Base-by-base conservation (phyloP, 2,113 vertebrate species). In the Centropus bengalensis region DNA sequence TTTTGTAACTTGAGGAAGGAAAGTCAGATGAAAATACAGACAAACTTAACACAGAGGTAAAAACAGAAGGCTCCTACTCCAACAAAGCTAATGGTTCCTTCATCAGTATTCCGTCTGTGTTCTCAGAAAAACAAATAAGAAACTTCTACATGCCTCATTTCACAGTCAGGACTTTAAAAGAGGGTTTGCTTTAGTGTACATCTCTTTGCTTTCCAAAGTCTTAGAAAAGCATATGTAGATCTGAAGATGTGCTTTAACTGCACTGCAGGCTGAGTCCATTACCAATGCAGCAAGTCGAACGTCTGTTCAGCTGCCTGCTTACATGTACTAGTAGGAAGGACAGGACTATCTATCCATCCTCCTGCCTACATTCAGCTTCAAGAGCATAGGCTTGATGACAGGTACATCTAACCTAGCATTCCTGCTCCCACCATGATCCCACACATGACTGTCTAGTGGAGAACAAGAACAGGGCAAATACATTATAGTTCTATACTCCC, bases 261-360 rank as follows among this genome's bases (percentile, higher is more conserved):
- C 54, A 51, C 32, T 27, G 11, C 58, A 42, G 49, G n/a, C 58
- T 21, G n/a, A 20, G 13, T 40, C 45, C 13, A 9, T 12, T 12
- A 66, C 22, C 42, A 66, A 12, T 3, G 3, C 38, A 33, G 26
- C 30, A 54, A 64, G 44, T 13, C 74, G 15, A 70, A 47, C 3
- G 0, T 19, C 16, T 54, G 10, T 49, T 38, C 45, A 42, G 58
- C 40, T 64, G n/a, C 22, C 27, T 44, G 32, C 47, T 85, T 54
- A 66, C 12, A 23, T 14, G 28, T 47, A 45, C 32, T 20, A 36
- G 38, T 4, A 49, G n/a, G 68, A 54, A 49, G 38, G 51, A 45
- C 1, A 0, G 33, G 27, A 38, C 20, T 19, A 36, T 36, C 36
- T 36, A 7, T 22, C 22, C 33, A 36, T 8, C 5, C 20, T 32